A percentile compares a stretch with the other conserved stretches of the same genome.
These are phyloP conservation scores for Xanthorhoe spadicearia DNA, from an alignment of 2,888 invertebrate species.

Conservation along the genomic window DNA sequence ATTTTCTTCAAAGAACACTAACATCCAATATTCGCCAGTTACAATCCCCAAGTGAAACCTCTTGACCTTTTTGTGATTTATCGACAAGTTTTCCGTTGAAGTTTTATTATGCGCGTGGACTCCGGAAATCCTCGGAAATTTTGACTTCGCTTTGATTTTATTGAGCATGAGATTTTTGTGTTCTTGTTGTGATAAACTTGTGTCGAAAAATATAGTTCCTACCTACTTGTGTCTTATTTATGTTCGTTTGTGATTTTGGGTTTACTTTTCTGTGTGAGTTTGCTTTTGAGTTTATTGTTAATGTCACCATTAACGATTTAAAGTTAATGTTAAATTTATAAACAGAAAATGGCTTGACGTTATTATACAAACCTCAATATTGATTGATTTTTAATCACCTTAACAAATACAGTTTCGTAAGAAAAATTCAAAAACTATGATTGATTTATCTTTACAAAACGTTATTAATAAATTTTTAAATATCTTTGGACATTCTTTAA, in stretches of 20 bases:
- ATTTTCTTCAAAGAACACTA: conserved; percentile 32
- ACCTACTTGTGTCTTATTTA: too few relatives aligned
- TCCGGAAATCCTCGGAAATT: conserved; percentile 66
- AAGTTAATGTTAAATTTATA: too few relatives aligned
- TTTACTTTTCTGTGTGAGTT: not conserved
- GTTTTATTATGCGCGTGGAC: conserved; percentile 70
- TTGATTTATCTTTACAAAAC: too few relatives aligned
- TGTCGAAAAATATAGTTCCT: not conserved
- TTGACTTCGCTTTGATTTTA: conserved; percentile 66
- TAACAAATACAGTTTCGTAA: too few relatives aligned
- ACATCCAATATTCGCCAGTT: conserved; percentile 51
- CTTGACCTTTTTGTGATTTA: conserved; percentile 78
- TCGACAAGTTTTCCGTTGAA: conserved; percentile 66
- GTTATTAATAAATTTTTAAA: too few relatives aligned
- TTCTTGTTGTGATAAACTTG: conserved; percentile 22
- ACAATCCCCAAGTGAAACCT: conserved; percentile 64
- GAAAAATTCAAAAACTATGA: too few relatives aligned
- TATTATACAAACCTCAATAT: too few relatives aligned
- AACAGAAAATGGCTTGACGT: too few relatives aligned
- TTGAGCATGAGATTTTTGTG: conserved; percentile 62
- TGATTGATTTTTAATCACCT: too few relatives aligned
- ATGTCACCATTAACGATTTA: too few relatives aligned
- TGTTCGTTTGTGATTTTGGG: too few relatives aligned
- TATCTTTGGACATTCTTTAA: too few relatives aligned
- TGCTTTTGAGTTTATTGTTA: not conserved